Base-by-base conservation (phyloP, 2,113 vertebrate species). In the Hirundichthys speculiger region DNA sequence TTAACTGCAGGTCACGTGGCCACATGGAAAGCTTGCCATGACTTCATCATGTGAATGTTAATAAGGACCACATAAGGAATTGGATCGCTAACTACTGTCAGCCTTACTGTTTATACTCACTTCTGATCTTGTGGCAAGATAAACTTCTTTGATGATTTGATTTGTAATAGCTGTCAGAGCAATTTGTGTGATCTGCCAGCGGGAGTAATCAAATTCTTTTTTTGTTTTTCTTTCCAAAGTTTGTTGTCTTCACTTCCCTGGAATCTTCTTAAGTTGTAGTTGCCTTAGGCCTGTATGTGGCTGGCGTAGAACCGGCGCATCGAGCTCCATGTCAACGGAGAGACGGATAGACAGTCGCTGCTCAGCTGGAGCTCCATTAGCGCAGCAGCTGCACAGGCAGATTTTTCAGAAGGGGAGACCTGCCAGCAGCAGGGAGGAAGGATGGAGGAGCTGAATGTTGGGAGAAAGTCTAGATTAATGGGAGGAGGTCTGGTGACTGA, bases 401-500 rank as follows among this genome's bases (percentile, higher is more conserved):
- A 14, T 76, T 62, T 74, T 74, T 75, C 82, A 78, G 74, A 75
- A 46, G 58, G 61, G 61, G 48, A 56, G 63, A 67, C 58, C 22
- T 24, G 46, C 73, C 75, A 75, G 77, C 63, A 83, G 73, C 61
- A 43, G 56, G 73, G 55, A 69, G 84, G 79, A 79, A 71, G 50
- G 75, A 79, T 75, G 79, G 54, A 58, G 61, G 62, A 54, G 39
- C 3, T 54, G 66, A 54, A 67, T 58, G 66, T 64, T 39, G 58
- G 67, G 58, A 58, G 79, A 50, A 75, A 34, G 64, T 38, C 47
- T 58, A 66, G 84, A 90, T 86, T 89, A 88, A 90, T 90, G 86
- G 76, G 73, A 81, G 79, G 71, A 45, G 66, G 75, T 34, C 79
- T 73, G 69, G 47, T 90, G 89, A 91, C 66, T 73, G 89, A 91